Evolutionary conservation across 53 echinoderm and acorn worm species (phyloP).

Genomic region (Paelopatides confundens): DNA sequence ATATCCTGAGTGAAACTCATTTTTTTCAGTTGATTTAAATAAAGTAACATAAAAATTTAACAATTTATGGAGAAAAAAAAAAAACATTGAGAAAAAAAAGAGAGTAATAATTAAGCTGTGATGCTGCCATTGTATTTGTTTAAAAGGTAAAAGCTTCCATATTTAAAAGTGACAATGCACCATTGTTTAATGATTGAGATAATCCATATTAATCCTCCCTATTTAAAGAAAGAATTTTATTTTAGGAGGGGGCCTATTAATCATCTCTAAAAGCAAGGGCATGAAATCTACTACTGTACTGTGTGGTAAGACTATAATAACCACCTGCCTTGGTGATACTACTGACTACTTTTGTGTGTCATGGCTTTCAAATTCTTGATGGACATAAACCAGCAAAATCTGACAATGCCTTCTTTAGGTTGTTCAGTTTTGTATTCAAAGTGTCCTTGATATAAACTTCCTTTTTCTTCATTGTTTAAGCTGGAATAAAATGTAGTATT

Average conservation of each 20-base stretch:
- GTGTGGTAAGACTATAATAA: background rate
- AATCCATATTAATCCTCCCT: background rate
- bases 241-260: no score
- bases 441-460: slow-evolving; percentile 11
- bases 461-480: background rate
- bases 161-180: slow-evolving; percentile 8
- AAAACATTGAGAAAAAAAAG: background rate
- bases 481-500: slow-evolving; percentile 12
- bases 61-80: background rate
- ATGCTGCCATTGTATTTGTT: slow-evolving; percentile 27
- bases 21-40: slow-evolving; percentile 3
- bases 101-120: slow-evolving; percentile 3
- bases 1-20: slow-evolving; percentile 40
- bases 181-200: background rate
- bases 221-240: background rate
- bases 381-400: background rate
- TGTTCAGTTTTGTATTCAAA: slow-evolving; percentile 45
- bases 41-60: background rate
- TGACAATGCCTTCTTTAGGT: background rate
- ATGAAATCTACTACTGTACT: background rate
- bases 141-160: slow-evolving; percentile 36
- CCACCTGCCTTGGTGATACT: background rate
- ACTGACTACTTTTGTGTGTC: background rate
- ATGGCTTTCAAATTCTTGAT: background rate
- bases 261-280: background rate